Base-by-base conservation (phyloP, 2,888 invertebrate species). In the Volucella inanis region DNA sequence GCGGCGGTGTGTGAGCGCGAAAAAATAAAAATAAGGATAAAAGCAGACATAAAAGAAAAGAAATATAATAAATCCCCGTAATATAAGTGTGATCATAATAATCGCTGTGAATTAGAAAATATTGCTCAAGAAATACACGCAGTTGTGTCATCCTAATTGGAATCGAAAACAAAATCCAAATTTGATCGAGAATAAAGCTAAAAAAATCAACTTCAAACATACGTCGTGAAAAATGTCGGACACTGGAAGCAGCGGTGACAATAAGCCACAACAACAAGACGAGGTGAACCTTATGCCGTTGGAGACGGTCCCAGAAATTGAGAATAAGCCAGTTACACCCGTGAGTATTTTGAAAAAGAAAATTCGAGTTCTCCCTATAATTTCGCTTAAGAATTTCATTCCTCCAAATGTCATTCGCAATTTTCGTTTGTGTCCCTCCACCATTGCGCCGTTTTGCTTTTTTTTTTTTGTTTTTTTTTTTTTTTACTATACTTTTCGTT, bases 251-350 rank as follows among this genome's bases (percentile, higher is more conserved):
- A 85, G 67, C 76, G 64, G 72, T 68, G 81, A 85, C 76, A 80
- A 85, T 80, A 81, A 81, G 81, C 39, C 76, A 77, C 85, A 85
- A 85, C 83, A 84, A 79, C 80, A 80, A 71, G 84, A 76, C 14
- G 85, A 72, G 45, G 52, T 72, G 72, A 81, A 81, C 77, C 76
- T 76, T 85, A 65, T 49, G 67, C 55, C 71, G 45, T 61, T 80
- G 43, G 75, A 55, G 41, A 52, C 61, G 49, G 79, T 57, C 41
- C 31, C 45, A 62, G 85, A 81, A 45, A 62, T 77, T 50, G 81
- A 85, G 72, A 80, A 71, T 85, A 85, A 85, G 81, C 85, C 81
- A 85, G 85, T 81, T 72, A 85, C 85, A 81, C 85, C 85, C 85
- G 85, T 85, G 77, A 61, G 85, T 71, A 85, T 81, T 72, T 45